Evolutionary conservation across 2,113 vertebrate genomes (phyloP).

Genomic region (Thryonomys swinderianus): DNA sequence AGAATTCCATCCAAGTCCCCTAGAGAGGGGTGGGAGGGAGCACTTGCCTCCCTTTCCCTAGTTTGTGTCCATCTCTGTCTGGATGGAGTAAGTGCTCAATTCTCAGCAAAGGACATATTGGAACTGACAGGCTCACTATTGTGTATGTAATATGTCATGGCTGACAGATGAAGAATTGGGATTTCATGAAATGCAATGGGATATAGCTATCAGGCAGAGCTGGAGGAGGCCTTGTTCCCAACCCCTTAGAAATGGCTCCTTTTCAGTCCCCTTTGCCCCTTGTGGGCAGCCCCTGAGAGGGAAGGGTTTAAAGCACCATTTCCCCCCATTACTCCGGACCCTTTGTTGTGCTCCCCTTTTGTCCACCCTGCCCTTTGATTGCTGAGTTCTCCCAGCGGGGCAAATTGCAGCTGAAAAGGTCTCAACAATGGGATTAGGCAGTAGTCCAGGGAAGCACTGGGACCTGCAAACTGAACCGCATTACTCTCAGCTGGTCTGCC

Average conservation of each 20-base stretch:
- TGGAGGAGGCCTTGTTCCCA: constrained; percentile 36
- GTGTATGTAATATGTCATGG: constrained; percentile 40
- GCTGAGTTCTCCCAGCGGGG: constrained; percentile 24
- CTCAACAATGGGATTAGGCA: constrained; percentile 48
- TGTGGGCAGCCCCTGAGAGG: neutral
- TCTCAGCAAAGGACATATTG: constrained; percentile 52
- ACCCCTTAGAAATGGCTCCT: neutral
- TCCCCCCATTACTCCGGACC: constrained; percentile 41
- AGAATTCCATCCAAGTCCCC: too few relatives aligned
- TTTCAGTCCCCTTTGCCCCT: neutral
- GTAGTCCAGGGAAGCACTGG: neutral
- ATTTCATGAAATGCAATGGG: constrained; percentile 41
- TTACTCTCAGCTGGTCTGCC: constrained; percentile 55
- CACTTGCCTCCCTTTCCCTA: neutral
- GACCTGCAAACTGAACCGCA: constrained; percentile 40
- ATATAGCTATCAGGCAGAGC: constrained; percentile 28
- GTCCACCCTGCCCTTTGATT: constrained; percentile 65
- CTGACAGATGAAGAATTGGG: constrained; percentile 62
- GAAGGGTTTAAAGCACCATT: constrained; percentile 39
- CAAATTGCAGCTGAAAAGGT: constrained; percentile 67
- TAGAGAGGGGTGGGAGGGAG: neutral
- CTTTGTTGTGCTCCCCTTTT: constrained; percentile 66
- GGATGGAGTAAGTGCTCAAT: constrained; percentile 53
- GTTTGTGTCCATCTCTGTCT: constrained; percentile 11
- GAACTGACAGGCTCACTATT: constrained; percentile 55